A percentile compares a stretch with the other conserved stretches of the same genome.
phyloP scores from a whole-genome alignment of 2,888 invertebrate genomes.

The Drosophila helvetica region DNA sequence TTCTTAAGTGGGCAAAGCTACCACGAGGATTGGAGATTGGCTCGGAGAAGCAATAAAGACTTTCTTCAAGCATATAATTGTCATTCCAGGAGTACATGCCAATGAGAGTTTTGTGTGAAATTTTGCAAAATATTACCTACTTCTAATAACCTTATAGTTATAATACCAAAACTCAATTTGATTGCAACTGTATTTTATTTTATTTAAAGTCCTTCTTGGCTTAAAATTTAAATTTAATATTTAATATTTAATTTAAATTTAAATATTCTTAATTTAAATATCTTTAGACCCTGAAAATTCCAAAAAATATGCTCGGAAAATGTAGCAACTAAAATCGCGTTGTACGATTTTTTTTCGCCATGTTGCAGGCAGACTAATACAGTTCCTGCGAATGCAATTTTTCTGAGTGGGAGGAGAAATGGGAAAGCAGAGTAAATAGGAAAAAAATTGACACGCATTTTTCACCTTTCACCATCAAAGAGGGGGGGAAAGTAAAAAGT shows the following conservation, averaged over 20 bases:
- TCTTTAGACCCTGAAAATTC: not conserved
- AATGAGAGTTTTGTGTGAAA: too few relatives aligned
- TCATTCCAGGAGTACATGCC: too few relatives aligned
- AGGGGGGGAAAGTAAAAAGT: not conserved
- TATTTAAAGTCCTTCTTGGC: too few relatives aligned
- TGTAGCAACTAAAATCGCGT: not conserved
- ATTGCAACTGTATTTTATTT: too few relatives aligned
- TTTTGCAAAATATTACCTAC: too few relatives aligned
- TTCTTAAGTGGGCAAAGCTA: not conserved
- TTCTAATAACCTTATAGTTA: too few relatives aligned
- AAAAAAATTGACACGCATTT: slow-evolving; percentile 56
- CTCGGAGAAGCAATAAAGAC: not conserved
- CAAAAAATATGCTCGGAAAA: not conserved
- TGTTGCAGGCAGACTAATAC: slow-evolving; percentile 24
- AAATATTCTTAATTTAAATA: too few relatives aligned
- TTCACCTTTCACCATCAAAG: slow-evolving; percentile 41
- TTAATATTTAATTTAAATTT: too few relatives aligned
- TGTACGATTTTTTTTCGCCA: not conserved
- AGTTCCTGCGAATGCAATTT: slow-evolving; percentile 37
- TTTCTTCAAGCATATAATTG: too few relatives aligned
- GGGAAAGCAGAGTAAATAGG: slow-evolving; percentile 25
- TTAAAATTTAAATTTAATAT: too few relatives aligned
- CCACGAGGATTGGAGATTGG: not conserved
- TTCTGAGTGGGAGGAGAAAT: not conserved
- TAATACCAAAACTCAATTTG: too few relatives aligned